Conservation (phyloP, 2,113 vertebrate genomes). For the Perca fluviatilis region DNA sequence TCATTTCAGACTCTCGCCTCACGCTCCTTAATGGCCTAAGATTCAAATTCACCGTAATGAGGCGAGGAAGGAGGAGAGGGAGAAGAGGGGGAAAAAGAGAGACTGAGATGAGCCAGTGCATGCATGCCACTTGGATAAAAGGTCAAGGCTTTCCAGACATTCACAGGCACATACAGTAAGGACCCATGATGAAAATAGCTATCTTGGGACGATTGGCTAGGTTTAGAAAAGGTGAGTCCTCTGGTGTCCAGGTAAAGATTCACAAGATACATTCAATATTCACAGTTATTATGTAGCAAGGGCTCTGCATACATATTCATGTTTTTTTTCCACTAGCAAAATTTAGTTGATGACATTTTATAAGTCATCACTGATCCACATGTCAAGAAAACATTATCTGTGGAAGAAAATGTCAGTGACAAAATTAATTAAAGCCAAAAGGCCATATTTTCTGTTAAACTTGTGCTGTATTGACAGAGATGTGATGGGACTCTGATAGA, state of each 20-base stretch:
- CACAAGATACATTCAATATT: background rate
- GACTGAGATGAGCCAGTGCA: background rate
- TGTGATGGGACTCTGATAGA: constrained; percentile 60
- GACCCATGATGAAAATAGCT: constrained; percentile 2
- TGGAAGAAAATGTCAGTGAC: constrained; percentile 44
- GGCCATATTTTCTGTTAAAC: constrained; percentile 45
- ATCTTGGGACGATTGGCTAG: background rate
- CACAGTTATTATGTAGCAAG: background rate
- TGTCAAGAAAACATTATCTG: constrained; percentile 26
- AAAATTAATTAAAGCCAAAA: constrained; percentile 59
- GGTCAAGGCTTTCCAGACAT: constrained; percentile 38
- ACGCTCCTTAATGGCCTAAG: constrained; percentile 60
- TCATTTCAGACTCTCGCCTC: constrained; percentile 61
- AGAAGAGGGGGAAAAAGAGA: background rate
- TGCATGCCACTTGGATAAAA: constrained; percentile 23
- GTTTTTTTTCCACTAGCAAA: background rate
- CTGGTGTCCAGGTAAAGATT: background rate
- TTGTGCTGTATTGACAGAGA: constrained; percentile 44
- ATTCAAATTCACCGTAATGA: constrained; percentile 70
- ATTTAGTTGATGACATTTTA: constrained; percentile 9
- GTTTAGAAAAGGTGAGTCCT: background rate
- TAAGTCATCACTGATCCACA: background rate
- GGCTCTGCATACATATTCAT: background rate
- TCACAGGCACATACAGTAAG: constrained; percentile 1
- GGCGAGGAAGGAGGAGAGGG: constrained; percentile 21